Percentiles rank a stretch among this genome's conserved stretches.
Evolutionary conservation across 2,113 vertebrate species (phyloP).

Genomic region (Corydoras maculifer): DNA sequence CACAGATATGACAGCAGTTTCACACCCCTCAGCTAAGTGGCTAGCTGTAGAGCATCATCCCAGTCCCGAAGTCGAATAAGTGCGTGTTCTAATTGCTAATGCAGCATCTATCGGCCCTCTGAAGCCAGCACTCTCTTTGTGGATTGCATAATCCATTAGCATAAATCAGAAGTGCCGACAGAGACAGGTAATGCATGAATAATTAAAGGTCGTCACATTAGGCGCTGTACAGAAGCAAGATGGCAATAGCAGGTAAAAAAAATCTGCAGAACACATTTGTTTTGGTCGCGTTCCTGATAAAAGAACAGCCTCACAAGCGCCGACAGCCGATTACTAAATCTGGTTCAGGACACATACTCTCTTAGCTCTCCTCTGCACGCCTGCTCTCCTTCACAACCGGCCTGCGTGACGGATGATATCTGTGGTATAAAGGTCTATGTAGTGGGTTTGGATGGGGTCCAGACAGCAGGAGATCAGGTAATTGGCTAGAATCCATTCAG

Average conservation of each 20-base stretch:
- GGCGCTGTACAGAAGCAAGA: slow-evolving; percentile 52
- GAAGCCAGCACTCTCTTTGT: slow-evolving; percentile 57
- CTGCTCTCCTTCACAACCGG: too few species aligned
- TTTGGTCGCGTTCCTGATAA: too few species aligned
- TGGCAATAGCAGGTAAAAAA: slow-evolving; percentile 36
- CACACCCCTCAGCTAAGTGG: slow-evolving; percentile 31
- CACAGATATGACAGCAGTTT: slow-evolving; percentile 37
- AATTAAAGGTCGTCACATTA: slow-evolving; percentile 69
- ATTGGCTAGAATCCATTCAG: not conserved
- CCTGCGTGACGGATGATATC: not conserved
- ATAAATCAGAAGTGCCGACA: slow-evolving; percentile 64
- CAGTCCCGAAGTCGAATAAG: slow-evolving; percentile 36
- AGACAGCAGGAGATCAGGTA: not conserved
- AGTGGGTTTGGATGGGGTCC: not conserved
- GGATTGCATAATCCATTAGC: slow-evolving; percentile 66
- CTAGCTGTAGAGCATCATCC: slow-evolving; percentile 10
- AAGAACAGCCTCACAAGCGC: not conserved
- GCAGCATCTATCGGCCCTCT: slow-evolving; percentile 56
- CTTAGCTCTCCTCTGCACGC: not conserved
- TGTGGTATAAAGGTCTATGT: not conserved
- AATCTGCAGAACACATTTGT: slow-evolving; percentile 29
- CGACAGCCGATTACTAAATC: not conserved
- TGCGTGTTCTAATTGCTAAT: slow-evolving; percentile 66
- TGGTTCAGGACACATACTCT: not conserved
- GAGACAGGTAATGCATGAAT: slow-evolving; percentile 70